Evolutionary conservation across 1,140 invertebrate genomes (phyloP).

Genomic region (Pseudomyrmex dendroicus): DNA sequence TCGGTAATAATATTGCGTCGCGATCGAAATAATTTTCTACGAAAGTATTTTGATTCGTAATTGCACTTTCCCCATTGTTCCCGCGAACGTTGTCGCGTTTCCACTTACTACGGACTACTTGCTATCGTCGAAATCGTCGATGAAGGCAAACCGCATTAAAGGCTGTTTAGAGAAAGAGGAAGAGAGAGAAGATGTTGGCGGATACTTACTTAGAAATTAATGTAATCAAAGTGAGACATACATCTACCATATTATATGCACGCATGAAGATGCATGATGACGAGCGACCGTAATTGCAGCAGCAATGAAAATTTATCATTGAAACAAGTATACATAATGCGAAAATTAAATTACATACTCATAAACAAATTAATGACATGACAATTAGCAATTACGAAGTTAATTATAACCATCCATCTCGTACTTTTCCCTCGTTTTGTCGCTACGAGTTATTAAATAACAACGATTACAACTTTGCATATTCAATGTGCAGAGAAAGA

Average conservation of each 20-base stretch:
- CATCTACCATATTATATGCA: neutral
- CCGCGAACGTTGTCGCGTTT: neutral
- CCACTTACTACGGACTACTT: neutral
- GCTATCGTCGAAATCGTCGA: slow-evolving; percentile 3
- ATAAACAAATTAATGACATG: slow-evolving; percentile 46
- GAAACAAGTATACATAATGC: neutral
- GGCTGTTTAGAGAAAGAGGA: slow-evolving; percentile 7
- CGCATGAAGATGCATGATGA: slow-evolving; percentile 1
- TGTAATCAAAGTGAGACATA: slow-evolving; percentile 19
- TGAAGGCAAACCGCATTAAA: slow-evolving; percentile 32
- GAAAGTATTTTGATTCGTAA: neutral
- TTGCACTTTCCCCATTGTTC: neutral
- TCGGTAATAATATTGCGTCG: neutral
- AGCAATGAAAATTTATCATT: slow-evolving; percentile 36
- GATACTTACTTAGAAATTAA: slow-evolving; percentile 48
- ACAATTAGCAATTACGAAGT: slow-evolving; percentile 52
- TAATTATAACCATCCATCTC: slow-evolving; percentile 29
- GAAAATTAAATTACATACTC: slow-evolving; percentile 33
- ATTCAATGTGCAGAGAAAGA: neutral
- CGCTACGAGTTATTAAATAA: slow-evolving; percentile 32
- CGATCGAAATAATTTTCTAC: slow-evolving; percentile 1
- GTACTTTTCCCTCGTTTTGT: slow-evolving; percentile 21
- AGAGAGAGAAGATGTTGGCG: slow-evolving; percentile 21
- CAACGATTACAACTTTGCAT: neutral
- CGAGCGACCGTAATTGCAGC: slow-evolving; percentile 32